phyloP scores from a whole-genome alignment of 1,140 invertebrate species.

The Pogonomyrmex barbatus region DNA sequence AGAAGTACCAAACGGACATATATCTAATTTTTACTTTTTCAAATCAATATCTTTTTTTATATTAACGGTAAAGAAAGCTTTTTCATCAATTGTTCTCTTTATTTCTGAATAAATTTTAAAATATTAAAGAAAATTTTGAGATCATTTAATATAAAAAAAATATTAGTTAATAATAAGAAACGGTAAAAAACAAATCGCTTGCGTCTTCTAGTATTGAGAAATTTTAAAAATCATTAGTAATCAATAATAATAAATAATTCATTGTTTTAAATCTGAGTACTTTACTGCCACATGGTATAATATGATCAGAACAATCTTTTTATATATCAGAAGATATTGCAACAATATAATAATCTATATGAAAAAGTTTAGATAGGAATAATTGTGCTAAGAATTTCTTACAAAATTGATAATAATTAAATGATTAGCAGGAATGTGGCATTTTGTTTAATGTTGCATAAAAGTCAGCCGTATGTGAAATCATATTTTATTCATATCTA shows the following conservation, averaged over 20 bases:
- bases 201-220: not conserved
- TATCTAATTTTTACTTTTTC: too few relatives aligned
- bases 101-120: too few relatives aligned
- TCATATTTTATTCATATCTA: conserved; percentile 22
- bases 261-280: conserved; percentile 53
- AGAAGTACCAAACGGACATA: too few relatives aligned
- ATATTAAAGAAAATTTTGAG: too few relatives aligned
- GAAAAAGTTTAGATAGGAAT: conserved; percentile 61
- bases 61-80: too few relatives aligned
- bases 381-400: conserved; percentile 63
- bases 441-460: conserved; percentile 36
- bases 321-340: conserved; percentile 34
- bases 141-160: too few relatives aligned
- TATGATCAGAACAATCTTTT: conserved; percentile 50
- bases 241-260: conserved; percentile 3
- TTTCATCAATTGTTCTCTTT: too few relatives aligned
- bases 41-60: too few relatives aligned
- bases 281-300: conserved; percentile 66
- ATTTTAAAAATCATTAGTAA: not conserved
- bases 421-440: conserved; percentile 63
- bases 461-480: conserved; percentile 38
- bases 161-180: too few relatives aligned
- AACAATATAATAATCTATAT: conserved; percentile 47
- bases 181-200: too few relatives aligned
- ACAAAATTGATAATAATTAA: conserved; percentile 46